These are phyloP conservation scores for Pemphigus obesinymphae DNA, from an alignment of 1,140 invertebrate genomes.

Conservation along the genomic window DNA sequence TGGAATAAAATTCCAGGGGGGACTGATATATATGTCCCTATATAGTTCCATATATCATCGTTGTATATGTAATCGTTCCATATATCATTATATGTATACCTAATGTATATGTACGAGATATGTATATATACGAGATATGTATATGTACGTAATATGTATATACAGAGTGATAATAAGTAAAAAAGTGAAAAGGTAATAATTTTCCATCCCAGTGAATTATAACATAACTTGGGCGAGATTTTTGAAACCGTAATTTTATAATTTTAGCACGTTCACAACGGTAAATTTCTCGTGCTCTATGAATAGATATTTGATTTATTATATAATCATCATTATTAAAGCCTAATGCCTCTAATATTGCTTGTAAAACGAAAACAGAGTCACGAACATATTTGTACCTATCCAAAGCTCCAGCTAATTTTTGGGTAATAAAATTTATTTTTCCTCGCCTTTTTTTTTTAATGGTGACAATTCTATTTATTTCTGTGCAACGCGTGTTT, in stretches of 20 bases:
- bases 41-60: no score
- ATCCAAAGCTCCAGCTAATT: not conserved
- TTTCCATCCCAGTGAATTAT: conserved; percentile 47
- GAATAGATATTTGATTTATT: not conserved
- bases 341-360: not conserved
- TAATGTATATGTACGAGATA: no score
- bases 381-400: not conserved
- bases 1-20: no score
- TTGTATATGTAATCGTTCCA: no score
- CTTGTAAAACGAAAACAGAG: not conserved
- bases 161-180: no score
- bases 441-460: no score
- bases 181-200: no score
- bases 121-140: no score
- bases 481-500: not conserved
- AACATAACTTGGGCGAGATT: conserved; percentile 23
- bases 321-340: not conserved
- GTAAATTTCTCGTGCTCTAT: conserved; percentile 1
- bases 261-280: conserved; percentile 19
- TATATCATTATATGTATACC: no score
- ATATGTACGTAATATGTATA: no score
- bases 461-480: not conserved
- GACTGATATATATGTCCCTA: no score
- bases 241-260: not conserved
- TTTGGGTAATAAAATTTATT: not conserved